These are phyloP conservation scores for Chloroceryle inda DNA, from an alignment of 2,797 vertebrate genomes.

Conservation along the genomic window DNA sequence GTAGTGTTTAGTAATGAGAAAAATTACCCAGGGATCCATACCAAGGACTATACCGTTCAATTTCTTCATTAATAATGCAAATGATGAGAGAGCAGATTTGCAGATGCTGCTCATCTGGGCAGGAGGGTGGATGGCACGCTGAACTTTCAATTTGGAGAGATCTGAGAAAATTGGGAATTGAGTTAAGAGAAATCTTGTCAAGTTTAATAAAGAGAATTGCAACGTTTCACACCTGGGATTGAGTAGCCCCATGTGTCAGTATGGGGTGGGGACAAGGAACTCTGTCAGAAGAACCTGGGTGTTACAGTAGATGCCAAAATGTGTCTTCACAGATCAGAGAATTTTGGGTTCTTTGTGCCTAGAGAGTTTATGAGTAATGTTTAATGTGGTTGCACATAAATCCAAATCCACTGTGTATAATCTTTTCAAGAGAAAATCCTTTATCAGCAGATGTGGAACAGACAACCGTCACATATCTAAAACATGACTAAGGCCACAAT, in stretches of 20 bases:
- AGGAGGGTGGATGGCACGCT: neutral
- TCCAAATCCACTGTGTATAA: neutral
- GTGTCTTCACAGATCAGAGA: neutral
- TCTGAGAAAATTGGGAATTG: neutral
- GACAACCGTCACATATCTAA: too few species aligned
- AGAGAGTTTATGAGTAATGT: neutral
- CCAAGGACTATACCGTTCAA: neutral
- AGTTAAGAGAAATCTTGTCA: neutral
- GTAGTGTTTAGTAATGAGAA: neutral
- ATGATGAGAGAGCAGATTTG: neutral
- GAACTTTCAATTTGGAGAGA: neutral
- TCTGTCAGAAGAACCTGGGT: neutral
- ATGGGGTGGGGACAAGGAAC: neutral
- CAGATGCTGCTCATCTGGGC: neutral
- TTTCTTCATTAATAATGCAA: neutral
- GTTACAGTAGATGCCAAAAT: neutral
- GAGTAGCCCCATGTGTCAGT: neutral
- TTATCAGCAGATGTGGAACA: too few species aligned
- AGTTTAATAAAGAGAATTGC: neutral
- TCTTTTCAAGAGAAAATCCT: too few species aligned
- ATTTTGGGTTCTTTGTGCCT: neutral
- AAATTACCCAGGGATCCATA: neutral
- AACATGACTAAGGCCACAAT: too few species aligned
- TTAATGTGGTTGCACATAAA: neutral
- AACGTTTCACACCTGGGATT: neutral